Evolutionary conservation across 2,797 vertebrate species (phyloP), one percentile per base, ranked within the genome.

Genomic region (Channa striata): DNA sequence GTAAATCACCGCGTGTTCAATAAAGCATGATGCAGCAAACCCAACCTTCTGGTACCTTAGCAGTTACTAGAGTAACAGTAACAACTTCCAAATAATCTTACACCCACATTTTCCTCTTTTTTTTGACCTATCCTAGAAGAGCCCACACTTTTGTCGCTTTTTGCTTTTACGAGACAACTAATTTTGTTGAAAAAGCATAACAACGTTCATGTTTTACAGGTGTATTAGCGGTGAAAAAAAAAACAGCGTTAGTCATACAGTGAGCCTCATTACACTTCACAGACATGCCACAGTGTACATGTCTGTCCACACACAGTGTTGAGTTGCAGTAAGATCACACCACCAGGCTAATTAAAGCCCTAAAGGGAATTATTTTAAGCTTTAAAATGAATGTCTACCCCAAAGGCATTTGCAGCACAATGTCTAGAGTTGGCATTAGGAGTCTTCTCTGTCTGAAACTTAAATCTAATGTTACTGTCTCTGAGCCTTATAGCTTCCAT

Each of bases 321-420:
- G 42, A 51, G 61, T 81, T 83, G 69, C 85, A 48, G 78, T 88
- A 85, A 89, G 77, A 90, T 86, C 85, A 86, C 74, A 86, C 76
- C 72, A 42, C 54, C 61, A 77, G 36, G 77, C 87, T 73, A 78
- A 87, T 81, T 68, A 74, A 86, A 80, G n/a, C 64, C 78, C 54
- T 68, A 21, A 58, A 72, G 14, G 78, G 73, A 72, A 82, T 80
- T 82, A 84, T 84, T 54, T 59, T n/a, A 63, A 78, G 79, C 74
- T 87, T 82, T 81, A 80, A 81, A 90, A 87, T 87, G 82, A 89
- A 83, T 67, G 59, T 54, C 52, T 61, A 67, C 8, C 69, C 74
- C 74, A 0, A 3, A 84, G 78, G 80, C 52, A 77, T 85, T 83
- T 52, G 13, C 79, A 76, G 67, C 17, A 12, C 75, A 76, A 19